These are phyloP conservation scores for Phaenicophaeus curvirostris DNA, from an alignment of 2,797 vertebrate genomes.

Conservation along the genomic window DNA sequence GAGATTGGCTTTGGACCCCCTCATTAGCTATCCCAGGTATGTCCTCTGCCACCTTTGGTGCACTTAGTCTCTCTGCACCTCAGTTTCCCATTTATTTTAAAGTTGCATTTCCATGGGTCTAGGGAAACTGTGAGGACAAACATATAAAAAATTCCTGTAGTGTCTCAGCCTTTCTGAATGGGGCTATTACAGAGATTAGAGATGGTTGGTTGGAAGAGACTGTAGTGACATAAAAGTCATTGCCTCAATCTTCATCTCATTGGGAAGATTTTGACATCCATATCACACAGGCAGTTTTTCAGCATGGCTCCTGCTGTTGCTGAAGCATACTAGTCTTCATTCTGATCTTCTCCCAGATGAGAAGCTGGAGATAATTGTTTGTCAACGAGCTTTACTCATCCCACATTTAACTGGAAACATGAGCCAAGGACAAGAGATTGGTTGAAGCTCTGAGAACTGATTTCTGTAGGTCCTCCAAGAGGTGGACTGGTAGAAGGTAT, in stretches of 20 bases:
- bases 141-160: background rate
- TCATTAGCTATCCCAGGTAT: background rate
- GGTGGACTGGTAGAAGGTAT: background rate
- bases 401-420: background rate
- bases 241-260: rapidly evolving
- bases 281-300: background rate
- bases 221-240: background rate
- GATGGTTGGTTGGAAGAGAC: background rate
- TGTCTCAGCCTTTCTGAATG: background rate
- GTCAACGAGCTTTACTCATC: background rate
- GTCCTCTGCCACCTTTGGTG: background rate
- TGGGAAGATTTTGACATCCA: background rate
- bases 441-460: background rate
- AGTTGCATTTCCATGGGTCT: background rate
- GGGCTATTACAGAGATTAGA: background rate
- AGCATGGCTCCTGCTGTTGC: background rate
- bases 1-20: background rate
- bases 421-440: background rate
- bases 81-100: background rate
- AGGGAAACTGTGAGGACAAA: background rate
- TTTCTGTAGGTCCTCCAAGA: background rate
- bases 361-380: background rate
- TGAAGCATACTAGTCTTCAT: background rate
- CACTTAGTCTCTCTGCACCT: background rate
- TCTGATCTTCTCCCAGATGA: background rate